Evolutionary conservation across 2,113 vertebrate species (phyloP), one percentile per base, ranked within the genome.

Genomic region (Xenopus borealis): DNA sequence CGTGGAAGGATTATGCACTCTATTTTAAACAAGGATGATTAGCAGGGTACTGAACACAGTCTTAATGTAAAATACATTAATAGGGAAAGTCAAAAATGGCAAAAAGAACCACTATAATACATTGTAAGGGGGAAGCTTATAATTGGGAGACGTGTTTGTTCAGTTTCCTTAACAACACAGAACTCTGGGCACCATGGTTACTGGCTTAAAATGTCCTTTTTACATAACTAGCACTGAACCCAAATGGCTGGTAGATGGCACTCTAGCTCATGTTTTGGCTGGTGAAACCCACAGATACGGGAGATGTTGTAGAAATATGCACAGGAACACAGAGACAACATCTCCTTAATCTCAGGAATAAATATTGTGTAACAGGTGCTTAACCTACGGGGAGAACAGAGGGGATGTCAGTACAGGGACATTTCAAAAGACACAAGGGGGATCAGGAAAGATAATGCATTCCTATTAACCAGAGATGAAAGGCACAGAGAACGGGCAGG

Each of bases 101-200:
- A 40, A 30, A 17, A 27, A 19, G 4, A 71, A 65, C 55, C 53
- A 27, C 27, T 12, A 69, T 72, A 76, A 69, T 69, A 76, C 62
- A n/a, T 76, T 64, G 30, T 64, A 76, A 69, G 45, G 66, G 61
- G 50, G 13, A 55, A 16, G 40, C 63, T 76, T 76, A 69, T 69
- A 76, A 76, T 76, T 76, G 66, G 73, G 59, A 63, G n/a, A 55
- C 10, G 27, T 57, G 73, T 69, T 76, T 76, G 66, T 44, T 76
- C 59, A 69, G 66, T 76, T 67, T 76, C 73, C 73, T 69, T 76
- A 76, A 76, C 73, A 69, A 76, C 73, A 45, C 18, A 64, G 46
- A 69, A 69, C 47, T 69, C 30, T 10, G 33, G 66, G 59, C 66
- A 8, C 73, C 66, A 69, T 76, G 66, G 73, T 76, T 76, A 76